Base-by-base conservation (phyloP, 2,888 invertebrate genomes). In the Lampropteryx suffumata region DNA sequence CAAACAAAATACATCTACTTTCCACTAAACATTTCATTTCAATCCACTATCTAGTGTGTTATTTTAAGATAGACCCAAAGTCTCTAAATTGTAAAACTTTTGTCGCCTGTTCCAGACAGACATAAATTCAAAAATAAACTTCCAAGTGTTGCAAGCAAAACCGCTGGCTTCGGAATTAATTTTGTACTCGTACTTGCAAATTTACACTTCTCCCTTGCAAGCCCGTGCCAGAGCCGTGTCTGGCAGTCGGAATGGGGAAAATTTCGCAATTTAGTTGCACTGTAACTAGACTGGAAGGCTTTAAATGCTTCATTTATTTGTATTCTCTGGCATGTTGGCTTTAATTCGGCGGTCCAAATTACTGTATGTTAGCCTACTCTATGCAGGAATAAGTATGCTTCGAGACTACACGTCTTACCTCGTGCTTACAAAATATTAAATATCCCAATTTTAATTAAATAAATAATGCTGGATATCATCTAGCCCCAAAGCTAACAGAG, bases 91-190 rank as follows among this genome's bases (percentile, higher is more conserved):
- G 66, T 62, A 62, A 61, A 74, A 73, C 64, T 73, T 71, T 58
- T 61, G 57, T 54, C 62, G 63, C 64, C 52, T 63, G 53, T 52
- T 66, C 49, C 53, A 59, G 50, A 57, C 40, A 36, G 49, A 66
- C 69, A 75, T 78, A 77, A 78, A 79, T 76, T 61, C 66, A 36
- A 11, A 71, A 73, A 77, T 72, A 76, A 79, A 79, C 72, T 73
- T 71, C 62, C 67, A 70, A 73, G 69, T 70, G 67, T 62, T 67
- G 52, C 64, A 52, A 57, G 55, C 53, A 40, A 65, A 72, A 73
- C 71, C 70, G 64, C 70, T 54, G 62, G 57, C 62, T 71, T 64
- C 69, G 61, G 69, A 82, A 84, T 85, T 84, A 85, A 86, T 86
- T 83, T 78, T 67, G 68, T 64, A 65, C 71, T 78, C 67, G 68